A percentile compares a stretch with the other conserved stretches of the same genome.
Conservation (phyloP, 2,888 invertebrate genomes). For the Ophraella communa region DNA sequence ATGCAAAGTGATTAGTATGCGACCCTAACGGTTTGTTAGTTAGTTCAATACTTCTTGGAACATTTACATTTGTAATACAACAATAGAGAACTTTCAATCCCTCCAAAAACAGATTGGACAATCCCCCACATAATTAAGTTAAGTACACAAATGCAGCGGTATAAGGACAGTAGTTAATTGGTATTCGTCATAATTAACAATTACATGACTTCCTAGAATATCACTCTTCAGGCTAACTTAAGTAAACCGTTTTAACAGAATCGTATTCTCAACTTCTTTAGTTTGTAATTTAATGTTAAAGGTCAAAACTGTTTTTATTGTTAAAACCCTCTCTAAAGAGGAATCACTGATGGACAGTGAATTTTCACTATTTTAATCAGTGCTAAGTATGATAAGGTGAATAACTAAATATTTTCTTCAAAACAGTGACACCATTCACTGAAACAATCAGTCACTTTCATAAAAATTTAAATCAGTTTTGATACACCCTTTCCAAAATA, state of each 20-base stretch:
- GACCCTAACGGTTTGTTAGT: neutral
- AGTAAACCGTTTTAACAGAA: constrained; percentile 26
- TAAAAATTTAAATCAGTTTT: no score
- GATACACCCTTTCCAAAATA: no score
- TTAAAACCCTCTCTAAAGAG: no score
- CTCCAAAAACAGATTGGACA: neutral
- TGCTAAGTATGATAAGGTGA: no score
- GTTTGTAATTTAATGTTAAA: no score
- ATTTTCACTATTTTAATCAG: no score
- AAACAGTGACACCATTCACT: no score
- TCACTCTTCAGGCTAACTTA: constrained; percentile 23
- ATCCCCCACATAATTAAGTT: constrained; percentile 5
- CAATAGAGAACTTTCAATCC: neutral
- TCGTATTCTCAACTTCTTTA: constrained; percentile 20
- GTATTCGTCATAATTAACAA: constrained; percentile 23
- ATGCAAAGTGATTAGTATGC: neutral
- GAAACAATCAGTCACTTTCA: no score
- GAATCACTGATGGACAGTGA: no score
- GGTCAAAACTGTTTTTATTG: no score
- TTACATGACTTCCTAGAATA: constrained; percentile 23
- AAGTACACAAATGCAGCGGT: constrained; percentile 5
- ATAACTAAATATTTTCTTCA: no score
- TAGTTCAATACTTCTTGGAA: neutral
- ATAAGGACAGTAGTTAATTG: constrained; percentile 28
- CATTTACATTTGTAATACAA: neutral